Percentiles rank a stretch among this genome's conserved stretches.
These are phyloP conservation scores for Periphyllus acericola DNA, from an alignment of 2,888 invertebrate genomes.

Conservation along the genomic window DNA sequence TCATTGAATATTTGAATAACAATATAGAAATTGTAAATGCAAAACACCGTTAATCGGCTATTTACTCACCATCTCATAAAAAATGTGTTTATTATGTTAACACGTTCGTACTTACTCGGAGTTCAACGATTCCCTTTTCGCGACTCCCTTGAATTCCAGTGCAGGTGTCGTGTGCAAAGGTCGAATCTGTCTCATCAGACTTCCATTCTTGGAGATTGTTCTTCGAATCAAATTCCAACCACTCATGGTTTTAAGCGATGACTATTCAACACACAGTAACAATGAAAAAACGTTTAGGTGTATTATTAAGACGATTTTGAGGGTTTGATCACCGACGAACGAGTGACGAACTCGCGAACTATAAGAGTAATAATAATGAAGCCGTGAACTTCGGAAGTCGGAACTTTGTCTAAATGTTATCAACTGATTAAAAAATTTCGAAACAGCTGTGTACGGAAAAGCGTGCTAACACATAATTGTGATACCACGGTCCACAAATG, in stretches of 20 bases:
- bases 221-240: constrained; percentile 35
- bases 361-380: too few relatives aligned
- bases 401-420: not conserved
- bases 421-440: not conserved
- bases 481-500: too few relatives aligned
- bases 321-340: not conserved
- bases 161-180: constrained; percentile 4
- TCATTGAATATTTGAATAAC: too few relatives aligned
- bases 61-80: too few relatives aligned
- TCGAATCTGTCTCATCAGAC: constrained; percentile 27
- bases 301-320: too few relatives aligned
- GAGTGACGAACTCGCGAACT: not conserved
- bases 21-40: too few relatives aligned
- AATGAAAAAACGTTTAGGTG: not conserved
- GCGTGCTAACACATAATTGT: not conserved
- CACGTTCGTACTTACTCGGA: constrained; percentile 28
- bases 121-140: constrained; percentile 27
- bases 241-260: constrained; percentile 14
- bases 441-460: constrained; percentile 19
- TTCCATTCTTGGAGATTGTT: constrained; percentile 32
- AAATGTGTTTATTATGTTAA: not conserved
- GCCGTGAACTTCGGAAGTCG: not conserved
- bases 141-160: not conserved
- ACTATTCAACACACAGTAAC: not conserved
- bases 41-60: too few relatives aligned